Base-by-base conservation (phyloP, 2,888 invertebrate genomes). In the Petrolisthes manimaculis region DNA sequence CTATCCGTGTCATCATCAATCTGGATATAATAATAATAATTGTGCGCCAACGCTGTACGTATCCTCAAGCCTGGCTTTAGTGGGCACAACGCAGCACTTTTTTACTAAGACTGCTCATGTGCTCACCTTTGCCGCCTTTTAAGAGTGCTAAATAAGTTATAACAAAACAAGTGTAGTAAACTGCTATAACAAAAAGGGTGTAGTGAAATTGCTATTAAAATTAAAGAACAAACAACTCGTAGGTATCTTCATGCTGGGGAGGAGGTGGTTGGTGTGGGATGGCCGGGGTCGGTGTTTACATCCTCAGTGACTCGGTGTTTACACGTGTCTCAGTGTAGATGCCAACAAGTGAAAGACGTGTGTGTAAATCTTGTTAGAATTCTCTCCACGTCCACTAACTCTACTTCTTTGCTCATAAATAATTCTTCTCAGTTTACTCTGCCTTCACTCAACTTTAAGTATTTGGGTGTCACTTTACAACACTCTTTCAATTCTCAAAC, bases 171-270 rank as follows among this genome's bases (percentile, higher is more conserved):
- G 71, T 71, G 71, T 71, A 71, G 71, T 71, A 12, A 71, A 71
- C 71, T 71, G 71, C 71, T 71, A 21, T 71, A 71, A 71, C 71
- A 71, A 71, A n/a, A 71, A 71, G 6, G 71, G 71, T 71, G 71
- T 71, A 71, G 71, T 71, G 21, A 71, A 71, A 71, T 71, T 71
- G 71, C 71, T 71, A 71, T 71, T 71, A 71, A 71, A 61, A 71
- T 71, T 71, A 71, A 71, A 71, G 71, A 71, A 71, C 71, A 71
- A 71, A 71, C 71, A 71, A 71, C 71, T 71, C n/a, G 71, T 71
- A 71, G 71, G 71, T 71, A 14, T 71, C 71, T 71, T 71, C 71
- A 71, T 71, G 71, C 71, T 4, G 21, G 14, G 71, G n/a, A 14
- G 14, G 71, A 21, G 71, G 6, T 71, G 1, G 14, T 2, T 14